Conservation (phyloP, 2,113 vertebrate genomes). For the Crocuta crocuta region DNA sequence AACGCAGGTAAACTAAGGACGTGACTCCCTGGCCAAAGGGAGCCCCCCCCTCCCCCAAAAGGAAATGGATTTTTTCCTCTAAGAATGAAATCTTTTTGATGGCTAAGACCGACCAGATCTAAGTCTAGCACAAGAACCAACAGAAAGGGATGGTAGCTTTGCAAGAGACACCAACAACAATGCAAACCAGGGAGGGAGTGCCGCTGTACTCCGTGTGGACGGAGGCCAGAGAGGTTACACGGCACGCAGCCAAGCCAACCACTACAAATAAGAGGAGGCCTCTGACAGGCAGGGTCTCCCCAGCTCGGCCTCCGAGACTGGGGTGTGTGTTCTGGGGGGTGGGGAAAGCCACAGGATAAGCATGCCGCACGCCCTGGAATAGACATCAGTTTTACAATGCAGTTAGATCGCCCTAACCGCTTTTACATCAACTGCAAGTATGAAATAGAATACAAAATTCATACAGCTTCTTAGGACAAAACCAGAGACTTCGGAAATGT, state of each 20-base stretch:
- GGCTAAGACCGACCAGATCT: neutral
- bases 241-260: neutral
- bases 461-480: neutral
- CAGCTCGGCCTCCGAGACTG: neutral
- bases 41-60: neutral
- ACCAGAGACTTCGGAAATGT: neutral
- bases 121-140: too few species aligned
- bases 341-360: neutral
- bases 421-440: neutral
- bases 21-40: neutral
- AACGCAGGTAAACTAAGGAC: neutral
- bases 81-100: neutral
- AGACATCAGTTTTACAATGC: neutral
- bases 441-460: neutral
- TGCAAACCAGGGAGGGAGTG: fast-evolving
- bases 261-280: too few species aligned
- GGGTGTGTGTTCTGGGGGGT: too few species aligned
- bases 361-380: neutral
- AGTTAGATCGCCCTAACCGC: neutral
- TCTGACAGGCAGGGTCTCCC: neutral
- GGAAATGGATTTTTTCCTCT: neutral
- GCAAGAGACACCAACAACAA: fast-evolving
- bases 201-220: fast-evolving
- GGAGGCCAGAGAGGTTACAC: neutral
- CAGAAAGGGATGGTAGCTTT: fast-evolving